Evolutionary conservation across 2,113 vertebrate species (phyloP).

Genomic region (Heterotilapia buettikoferi): DNA sequence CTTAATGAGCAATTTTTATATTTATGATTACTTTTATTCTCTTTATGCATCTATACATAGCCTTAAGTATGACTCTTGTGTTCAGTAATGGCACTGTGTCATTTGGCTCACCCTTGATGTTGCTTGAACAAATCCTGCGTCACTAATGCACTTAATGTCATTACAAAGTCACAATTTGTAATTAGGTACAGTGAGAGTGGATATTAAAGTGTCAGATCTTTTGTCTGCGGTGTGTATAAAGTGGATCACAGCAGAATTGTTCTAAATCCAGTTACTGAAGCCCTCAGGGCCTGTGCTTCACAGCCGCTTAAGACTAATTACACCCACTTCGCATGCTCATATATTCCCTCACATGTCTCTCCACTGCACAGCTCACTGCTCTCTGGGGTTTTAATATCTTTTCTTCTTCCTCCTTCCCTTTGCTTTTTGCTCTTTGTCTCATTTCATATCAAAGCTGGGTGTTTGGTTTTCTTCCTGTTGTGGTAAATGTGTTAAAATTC

Average conservation of each 20-base stretch:
- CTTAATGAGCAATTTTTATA: neutral
- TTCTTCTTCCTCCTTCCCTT: neutral
- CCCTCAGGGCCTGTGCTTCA: neutral
- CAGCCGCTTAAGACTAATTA: conserved; percentile 26
- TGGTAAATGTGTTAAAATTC: neutral
- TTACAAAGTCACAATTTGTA: neutral
- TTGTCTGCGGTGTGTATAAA: neutral
- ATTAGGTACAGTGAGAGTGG: conserved; percentile 8
- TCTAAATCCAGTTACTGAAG: conserved; percentile 22
- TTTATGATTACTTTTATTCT: neutral
- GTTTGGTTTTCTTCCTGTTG: neutral
- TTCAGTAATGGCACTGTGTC: neutral
- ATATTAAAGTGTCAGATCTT: neutral
- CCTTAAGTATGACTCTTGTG: neutral
- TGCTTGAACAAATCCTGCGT: conserved; percentile 1
- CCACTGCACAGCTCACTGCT: neutral
- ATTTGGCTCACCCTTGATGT: neutral
- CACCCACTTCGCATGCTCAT: conserved; percentile 10
- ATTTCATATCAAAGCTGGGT: neutral
- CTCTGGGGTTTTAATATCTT: neutral
- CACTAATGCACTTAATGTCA: neutral
- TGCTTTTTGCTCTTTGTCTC: neutral
- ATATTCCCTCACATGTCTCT: neutral
- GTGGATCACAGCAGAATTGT: neutral
- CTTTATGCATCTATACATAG: neutral